These are phyloP conservation scores for Sylvia atricapilla DNA, from an alignment of 2,113 vertebrate species.

Conservation along the genomic window DNA sequence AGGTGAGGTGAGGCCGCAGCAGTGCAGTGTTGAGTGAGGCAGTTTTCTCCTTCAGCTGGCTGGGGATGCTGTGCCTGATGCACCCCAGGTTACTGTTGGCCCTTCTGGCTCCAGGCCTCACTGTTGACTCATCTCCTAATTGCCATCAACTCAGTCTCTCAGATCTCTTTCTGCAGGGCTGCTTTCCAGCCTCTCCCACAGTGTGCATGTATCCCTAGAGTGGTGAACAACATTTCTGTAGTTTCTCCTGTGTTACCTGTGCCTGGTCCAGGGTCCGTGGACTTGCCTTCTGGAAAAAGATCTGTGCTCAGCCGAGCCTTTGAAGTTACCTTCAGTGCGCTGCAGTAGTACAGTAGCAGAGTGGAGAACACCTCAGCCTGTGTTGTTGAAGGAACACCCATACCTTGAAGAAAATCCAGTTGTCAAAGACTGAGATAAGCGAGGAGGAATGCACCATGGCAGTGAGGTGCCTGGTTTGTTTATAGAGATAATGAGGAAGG, in stretches of 20 bases:
- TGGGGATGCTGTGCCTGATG: neutral
- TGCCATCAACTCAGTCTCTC: neutral
- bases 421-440: neutral
- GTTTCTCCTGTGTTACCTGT: neutral
- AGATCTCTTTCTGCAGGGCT: neutral
- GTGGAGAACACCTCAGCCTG: neutral
- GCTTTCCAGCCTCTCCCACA: neutral
- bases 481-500: neutral
- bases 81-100: neutral
- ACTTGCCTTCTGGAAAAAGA: neutral
- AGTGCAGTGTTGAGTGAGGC: neutral
- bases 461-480: neutral
- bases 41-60: neutral
- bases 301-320: fast-evolving
- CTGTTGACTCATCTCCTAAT: neutral
- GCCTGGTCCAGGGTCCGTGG: fast-evolving
- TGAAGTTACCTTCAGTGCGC: neutral
- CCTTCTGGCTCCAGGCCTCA: neutral
- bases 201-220: neutral
- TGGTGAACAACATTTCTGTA: neutral
- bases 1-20: neutral
- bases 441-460: neutral
- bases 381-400: neutral
- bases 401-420: neutral
- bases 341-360: neutral